These are phyloP conservation scores for Aphaenogaster ashmeadi DNA, from an alignment of 1,140 invertebrate species.

Conservation along the genomic window DNA sequence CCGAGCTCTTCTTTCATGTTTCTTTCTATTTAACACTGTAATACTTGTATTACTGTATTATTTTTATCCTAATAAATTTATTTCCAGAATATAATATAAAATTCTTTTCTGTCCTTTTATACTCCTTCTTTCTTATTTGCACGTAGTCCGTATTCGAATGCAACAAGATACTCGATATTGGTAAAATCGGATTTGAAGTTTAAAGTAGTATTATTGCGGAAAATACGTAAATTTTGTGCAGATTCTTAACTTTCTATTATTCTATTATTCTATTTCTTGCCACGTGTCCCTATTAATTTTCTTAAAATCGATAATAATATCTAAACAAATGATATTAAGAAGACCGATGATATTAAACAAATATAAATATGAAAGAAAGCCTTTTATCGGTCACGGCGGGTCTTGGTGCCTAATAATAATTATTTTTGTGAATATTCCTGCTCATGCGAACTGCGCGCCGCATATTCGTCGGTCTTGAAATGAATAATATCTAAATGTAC, in stretches of 20 bases:
- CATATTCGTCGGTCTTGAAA: no score
- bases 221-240: not conserved
- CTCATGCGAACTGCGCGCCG: no score
- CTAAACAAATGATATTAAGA: no score
- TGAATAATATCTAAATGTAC: not conserved
- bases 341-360: no score
- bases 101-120: not conserved
- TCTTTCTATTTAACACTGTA: not conserved
- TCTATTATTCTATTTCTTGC: not conserved
- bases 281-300: not conserved
- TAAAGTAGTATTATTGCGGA: constrained; percentile 13
- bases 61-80: constrained; percentile 6
- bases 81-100: constrained; percentile 2
- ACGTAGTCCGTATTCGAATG: constrained; percentile 1
- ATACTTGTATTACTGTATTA: not conserved
- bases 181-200: constrained; percentile 62
- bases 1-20: not conserved
- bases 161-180: constrained; percentile 54
- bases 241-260: not conserved
- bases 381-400: no score
- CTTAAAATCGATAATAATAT: not conserved
- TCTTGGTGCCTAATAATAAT: no score
- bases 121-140: not conserved
- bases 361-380: no score
- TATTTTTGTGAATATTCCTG: no score